These are phyloP conservation scores for Copidosoma aretas DNA, from an alignment of 2,888 invertebrate genomes.

Conservation along the genomic window DNA sequence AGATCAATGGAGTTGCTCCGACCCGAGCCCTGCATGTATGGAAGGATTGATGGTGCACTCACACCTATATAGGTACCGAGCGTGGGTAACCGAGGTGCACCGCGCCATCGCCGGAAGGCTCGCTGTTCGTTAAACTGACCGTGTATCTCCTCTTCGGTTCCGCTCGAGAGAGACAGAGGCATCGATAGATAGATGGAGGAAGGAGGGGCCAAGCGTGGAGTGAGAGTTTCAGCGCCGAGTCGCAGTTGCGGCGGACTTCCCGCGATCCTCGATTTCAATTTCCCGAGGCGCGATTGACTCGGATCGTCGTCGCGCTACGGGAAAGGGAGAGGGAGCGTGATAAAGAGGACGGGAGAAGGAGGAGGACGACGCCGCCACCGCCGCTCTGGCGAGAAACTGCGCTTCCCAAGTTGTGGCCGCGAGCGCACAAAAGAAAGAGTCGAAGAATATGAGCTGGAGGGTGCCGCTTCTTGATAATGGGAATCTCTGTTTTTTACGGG, in stretches of 20 bases:
- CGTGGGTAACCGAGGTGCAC: conserved; percentile 23
- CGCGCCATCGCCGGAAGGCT: conserved; percentile 6
- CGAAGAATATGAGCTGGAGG: background rate
- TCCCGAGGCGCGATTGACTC: conserved; percentile 24
- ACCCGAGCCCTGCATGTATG: too few species aligned
- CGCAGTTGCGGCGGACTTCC: conserved; percentile 5
- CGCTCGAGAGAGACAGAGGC: background rate
- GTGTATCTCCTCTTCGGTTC: conserved; percentile 1
- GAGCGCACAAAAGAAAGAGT: background rate
- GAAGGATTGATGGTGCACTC: too few species aligned
- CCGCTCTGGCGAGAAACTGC: background rate
- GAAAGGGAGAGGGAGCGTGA: background rate
- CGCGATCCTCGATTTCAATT: conserved; percentile 33
- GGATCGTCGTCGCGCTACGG: conserved; percentile 11
- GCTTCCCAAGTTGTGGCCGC: background rate
- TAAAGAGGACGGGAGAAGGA: background rate
- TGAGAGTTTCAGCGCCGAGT: background rate
- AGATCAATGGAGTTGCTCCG: too few species aligned
- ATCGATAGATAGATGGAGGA: background rate
- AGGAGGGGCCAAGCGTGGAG: background rate
- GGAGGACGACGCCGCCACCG: background rate
- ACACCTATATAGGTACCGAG: too few species aligned
- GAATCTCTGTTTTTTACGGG: too few species aligned
- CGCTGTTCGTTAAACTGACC: conserved; percentile 23
- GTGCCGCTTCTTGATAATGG: too few species aligned